These are phyloP conservation scores for Helicoverpa assulta DNA, from an alignment of 2,888 invertebrate species.

Conservation along the genomic window DNA sequence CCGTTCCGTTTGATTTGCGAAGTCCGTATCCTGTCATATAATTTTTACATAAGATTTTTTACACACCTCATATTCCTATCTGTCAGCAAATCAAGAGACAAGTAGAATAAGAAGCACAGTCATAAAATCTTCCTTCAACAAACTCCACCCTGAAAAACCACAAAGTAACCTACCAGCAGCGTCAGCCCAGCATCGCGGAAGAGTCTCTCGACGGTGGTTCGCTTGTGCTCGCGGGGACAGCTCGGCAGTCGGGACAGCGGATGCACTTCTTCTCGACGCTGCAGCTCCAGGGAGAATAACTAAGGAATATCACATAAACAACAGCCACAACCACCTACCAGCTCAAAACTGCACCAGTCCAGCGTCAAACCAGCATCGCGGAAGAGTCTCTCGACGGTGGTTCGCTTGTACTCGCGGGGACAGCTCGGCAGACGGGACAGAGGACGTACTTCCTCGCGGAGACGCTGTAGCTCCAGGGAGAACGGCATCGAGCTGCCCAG, in stretches of 20 bases:
- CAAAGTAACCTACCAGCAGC: slow-evolving; percentile 93
- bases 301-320: too few species aligned
- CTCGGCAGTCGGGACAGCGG: slow-evolving; percentile 88
- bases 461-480: slow-evolving; percentile 92
- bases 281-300: too few species aligned
- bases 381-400: slow-evolving; percentile 95
- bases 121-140: too few species aligned
- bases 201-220: slow-evolving; percentile 95
- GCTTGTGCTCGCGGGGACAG: slow-evolving; percentile 95
- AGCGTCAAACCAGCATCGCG: slow-evolving; percentile 94
- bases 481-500: slow-evolving; percentile 94
- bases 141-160: too few species aligned
- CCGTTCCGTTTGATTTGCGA: too few species aligned
- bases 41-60: too few species aligned
- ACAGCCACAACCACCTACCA: slow-evolving; percentile 88
- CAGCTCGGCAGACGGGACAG: slow-evolving; percentile 94
- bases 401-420: slow-evolving; percentile 95
- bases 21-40: too few species aligned
- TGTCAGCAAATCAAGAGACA: too few species aligned
- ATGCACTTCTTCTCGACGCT: too few species aligned
- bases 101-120: too few species aligned
- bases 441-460: slow-evolving; percentile 95
- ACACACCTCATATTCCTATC: too few species aligned
- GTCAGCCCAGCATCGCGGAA: slow-evolving; percentile 95
- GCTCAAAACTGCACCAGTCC: slow-evolving; percentile 97